Base-by-base conservation (phyloP, 2,888 invertebrate genomes). In the Malthinus seriepunctatus region DNA sequence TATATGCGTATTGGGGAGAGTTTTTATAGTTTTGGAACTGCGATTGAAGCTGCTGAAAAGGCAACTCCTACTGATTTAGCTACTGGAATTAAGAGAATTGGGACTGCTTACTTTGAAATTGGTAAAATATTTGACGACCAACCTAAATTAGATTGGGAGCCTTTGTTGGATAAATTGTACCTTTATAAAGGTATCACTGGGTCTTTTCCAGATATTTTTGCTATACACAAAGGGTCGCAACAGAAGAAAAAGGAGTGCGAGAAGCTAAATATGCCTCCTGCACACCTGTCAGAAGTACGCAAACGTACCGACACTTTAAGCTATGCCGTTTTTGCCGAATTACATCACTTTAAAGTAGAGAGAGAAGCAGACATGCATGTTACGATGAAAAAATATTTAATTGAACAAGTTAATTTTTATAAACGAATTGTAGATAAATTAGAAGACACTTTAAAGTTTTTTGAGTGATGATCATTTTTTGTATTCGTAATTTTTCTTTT, bases 121-220 rank as follows among this genome's bases (percentile, higher is more conserved):
- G 97, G 94, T 0, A 87, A 88, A 73, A 82, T 95, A 76, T 95
- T 89, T 77, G 95, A 95, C 65, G 93, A 95, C 55, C 95, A 96
- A 76, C 90, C 93, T 0, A 92, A 90, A 75, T 84, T 86, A 54
- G 95, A 95, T 77, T 94, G 93, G 89, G 93, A 95, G 69, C 93
- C 94, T 1, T 83, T 97, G 31, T 87, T 90, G 42, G 97, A 98
- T 78, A 90, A 91, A 68, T 84, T 98, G 65, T 95, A 95, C 74
- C 89, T 97, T 68, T 97, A 97, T 81, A 93, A 94, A 78, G 97
- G 98, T 51, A 88, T 97, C 52, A 88, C 97, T 7, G 86, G 88
- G 56, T 88, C 88, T 59, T 94, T 95, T 73, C 97, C 98, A 0
- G 97, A 97, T 70, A 91, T 93, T 50, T 82, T 97, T 55, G 87